These are phyloP conservation scores for Hippoglossus stenolepis DNA, from an alignment of 2,113 vertebrate species.

Conservation along the genomic window DNA sequence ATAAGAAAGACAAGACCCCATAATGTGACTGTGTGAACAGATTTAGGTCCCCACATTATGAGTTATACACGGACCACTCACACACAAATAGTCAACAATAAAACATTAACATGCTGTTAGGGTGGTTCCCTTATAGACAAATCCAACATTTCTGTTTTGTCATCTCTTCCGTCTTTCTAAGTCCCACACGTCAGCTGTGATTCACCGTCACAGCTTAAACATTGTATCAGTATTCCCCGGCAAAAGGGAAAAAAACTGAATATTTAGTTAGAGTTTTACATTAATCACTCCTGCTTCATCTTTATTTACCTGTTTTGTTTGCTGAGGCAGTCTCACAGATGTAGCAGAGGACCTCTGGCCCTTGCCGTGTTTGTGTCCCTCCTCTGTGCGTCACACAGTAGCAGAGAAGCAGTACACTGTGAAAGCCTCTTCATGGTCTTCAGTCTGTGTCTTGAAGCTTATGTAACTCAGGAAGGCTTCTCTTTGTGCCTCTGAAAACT, in stretches of 20 bases:
- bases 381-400: slow-evolving; percentile 27
- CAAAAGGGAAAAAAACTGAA: background rate
- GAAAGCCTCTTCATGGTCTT: slow-evolving; percentile 1
- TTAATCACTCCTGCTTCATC: background rate
- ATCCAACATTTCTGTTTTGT: background rate
- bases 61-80: too few species aligned
- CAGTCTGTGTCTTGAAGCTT: background rate
- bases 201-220: background rate
- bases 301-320: background rate
- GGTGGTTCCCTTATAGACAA: background rate
- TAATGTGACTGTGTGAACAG: too few species aligned
- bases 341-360: slow-evolving; percentile 5
- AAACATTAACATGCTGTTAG: too few species aligned
- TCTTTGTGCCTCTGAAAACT: background rate
- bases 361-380: slow-evolving; percentile 4
- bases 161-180: background rate
- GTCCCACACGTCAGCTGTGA: background rate
- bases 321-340: background rate
- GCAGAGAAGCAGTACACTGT: slow-evolving; percentile 1
- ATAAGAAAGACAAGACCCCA: too few species aligned
- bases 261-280: background rate
- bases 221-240: background rate
- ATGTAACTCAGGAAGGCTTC: slow-evolving; percentile 27
- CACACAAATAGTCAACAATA: too few species aligned
- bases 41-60: too few species aligned